Percentiles rank a stretch among this genome's conserved stretches.
Evolutionary conservation across 2,113 vertebrate species (phyloP).

Genomic region (Charina bottae): DNA sequence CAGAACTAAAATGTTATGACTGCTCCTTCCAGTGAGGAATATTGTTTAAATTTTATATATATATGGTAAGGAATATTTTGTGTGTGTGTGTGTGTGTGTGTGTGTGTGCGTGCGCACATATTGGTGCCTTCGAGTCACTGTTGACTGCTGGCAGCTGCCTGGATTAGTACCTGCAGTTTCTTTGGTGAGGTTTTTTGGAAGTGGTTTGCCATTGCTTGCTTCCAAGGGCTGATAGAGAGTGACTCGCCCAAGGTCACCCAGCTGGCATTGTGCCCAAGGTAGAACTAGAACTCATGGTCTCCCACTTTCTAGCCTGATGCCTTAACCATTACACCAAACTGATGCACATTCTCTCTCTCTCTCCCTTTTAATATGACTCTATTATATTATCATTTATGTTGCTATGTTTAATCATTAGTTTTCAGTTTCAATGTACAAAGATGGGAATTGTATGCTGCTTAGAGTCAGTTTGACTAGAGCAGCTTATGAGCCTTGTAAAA

Average conservation of each 20-base stretch:
- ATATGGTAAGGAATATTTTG: no score
- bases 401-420: not conserved
- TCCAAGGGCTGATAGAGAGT: no score
- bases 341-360: not conserved
- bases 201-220: no score
- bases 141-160: no score
- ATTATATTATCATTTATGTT: not conserved
- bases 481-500: not conserved
- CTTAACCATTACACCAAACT: not conserved
- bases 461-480: not conserved
- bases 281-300: not conserved
- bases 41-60: no score
- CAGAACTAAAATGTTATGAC: no score
- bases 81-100: no score
- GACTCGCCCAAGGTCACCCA: not conserved
- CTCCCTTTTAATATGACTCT: not conserved
- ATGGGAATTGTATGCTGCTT: not conserved
- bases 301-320: not conserved
- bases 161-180: no score
- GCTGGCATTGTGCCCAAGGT: not conserved
- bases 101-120: no score
- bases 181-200: no score
- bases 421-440: not conserved
- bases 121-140: no score
- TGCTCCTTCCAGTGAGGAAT: no score